A percentile compares a stretch with the other conserved stretches of the same genome.
Evolutionary conservation across 2,113 vertebrate species (phyloP).

Genomic region (Actinemys pallida): DNA sequence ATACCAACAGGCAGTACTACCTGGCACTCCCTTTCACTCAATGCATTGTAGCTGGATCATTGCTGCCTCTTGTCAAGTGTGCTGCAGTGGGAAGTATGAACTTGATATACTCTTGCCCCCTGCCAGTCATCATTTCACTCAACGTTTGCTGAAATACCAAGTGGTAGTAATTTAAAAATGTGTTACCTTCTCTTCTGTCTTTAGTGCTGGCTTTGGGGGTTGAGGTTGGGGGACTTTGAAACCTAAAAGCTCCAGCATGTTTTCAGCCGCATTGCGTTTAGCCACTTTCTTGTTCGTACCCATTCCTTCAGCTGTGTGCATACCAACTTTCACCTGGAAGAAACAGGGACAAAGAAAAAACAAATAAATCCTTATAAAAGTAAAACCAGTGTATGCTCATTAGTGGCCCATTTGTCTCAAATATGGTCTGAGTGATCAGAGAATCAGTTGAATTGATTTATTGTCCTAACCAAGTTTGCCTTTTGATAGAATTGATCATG

Average conservation of each 20-base stretch:
- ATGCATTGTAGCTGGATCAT: background rate
- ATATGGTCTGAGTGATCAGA: background rate
- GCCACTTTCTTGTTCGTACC: slow-evolving; percentile 98
- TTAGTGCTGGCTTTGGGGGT: slow-evolving; percentile 94
- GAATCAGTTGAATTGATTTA: background rate
- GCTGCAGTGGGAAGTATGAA: background rate
- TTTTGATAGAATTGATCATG: background rate
- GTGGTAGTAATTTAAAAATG: background rate
- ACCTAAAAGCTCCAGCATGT: slow-evolving; percentile 96
- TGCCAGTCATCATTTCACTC: background rate
- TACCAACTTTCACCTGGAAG: slow-evolving; percentile 90
- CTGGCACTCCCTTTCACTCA: background rate
- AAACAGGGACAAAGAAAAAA: background rate
- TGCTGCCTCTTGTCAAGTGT: background rate
- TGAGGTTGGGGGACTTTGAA: slow-evolving; percentile 97
- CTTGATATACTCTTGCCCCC: background rate
- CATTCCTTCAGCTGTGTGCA: slow-evolving; percentile 92
- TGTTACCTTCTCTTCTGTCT: slow-evolving; percentile 95
- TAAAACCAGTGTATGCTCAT: background rate
- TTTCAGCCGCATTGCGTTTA: slow-evolving; percentile 97
- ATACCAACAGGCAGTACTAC: background rate
- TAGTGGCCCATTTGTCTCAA: background rate
- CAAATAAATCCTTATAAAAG: background rate
- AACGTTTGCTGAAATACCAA: background rate
- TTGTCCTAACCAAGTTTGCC: background rate